A percentile compares a stretch with the other conserved stretches of the same genome.
Conservation (phyloP, 2,113 vertebrate genomes). For the Dicerorhinus sumatrensis region DNA sequence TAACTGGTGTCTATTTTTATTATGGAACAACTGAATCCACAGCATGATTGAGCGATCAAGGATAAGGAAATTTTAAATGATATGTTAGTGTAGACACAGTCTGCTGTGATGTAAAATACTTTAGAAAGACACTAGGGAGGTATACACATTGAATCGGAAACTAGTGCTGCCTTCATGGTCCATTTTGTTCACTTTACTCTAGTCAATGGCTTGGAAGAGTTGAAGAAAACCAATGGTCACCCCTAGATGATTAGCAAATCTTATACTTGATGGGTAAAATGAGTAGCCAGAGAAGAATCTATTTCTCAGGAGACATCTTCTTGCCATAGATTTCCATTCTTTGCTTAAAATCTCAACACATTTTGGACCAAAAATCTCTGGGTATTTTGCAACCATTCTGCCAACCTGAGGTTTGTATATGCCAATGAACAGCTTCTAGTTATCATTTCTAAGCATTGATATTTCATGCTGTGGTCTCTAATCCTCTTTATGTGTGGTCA, state of each 20-base stretch:
- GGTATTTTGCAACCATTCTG: not conserved
- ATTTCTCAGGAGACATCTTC: not conserved
- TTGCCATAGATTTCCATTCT: not conserved
- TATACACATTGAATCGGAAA: not conserved
- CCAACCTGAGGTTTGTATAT: not conserved
- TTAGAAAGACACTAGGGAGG: not conserved
- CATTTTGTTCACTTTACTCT: constrained; percentile 7
- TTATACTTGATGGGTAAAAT: not conserved
- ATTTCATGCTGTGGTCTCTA: not conserved
- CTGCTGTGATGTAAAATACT: not conserved
- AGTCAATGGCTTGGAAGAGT: not conserved
- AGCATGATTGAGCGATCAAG: not conserved
- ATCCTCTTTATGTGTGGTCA: not conserved
- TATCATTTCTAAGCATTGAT: not conserved
- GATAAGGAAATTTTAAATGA: not conserved
- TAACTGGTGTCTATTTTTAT: not conserved
- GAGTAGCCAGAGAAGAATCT: not conserved
- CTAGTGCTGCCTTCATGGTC: not conserved
- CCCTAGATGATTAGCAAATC: not conserved
- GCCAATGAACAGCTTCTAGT: not conserved
- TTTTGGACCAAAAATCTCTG: not conserved
- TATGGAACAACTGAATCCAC: not conserved
- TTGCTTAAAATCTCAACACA: constrained; percentile 14
- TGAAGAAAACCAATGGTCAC: constrained; percentile 5
- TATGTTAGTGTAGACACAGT: not conserved